Evolutionary conservation across 2,113 vertebrate genomes (phyloP), one percentile per base, ranked within the genome.

Genomic region (Archilochus colubris): DNA sequence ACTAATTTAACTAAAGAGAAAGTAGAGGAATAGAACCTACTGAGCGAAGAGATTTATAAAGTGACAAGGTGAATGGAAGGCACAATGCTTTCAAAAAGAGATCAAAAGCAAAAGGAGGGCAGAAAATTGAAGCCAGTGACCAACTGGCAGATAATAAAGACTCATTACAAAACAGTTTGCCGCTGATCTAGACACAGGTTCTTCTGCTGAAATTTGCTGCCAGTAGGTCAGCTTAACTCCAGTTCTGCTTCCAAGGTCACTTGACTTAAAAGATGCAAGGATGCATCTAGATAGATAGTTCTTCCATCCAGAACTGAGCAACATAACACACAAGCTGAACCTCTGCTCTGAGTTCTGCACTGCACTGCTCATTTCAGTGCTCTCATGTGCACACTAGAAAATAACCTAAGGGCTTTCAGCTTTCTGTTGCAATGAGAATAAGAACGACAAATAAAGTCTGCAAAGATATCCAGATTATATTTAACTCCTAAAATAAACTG

Each of bases 271-370:
- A 25, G 46, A 36, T 40, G n/a, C 19, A n/a, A 51, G 22, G 16
- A 22, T 55, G 30, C 7, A 21, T 44, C n/a, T 44, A 55, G 12
- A 44, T 6, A 67, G 14, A 8, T 27, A 77, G 31, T 20, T 72
- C 25, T n/a, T 19, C 51, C 27, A 64, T 10, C 9, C 22, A 59
- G 12, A n/a, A 38, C 18, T 18, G n/a, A 54, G 24, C 11, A 58
- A 58, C 0, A 0, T 36, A 48, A 70, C 0, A 0, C 1, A 1
- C 0, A 1, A 79, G 15, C n/a, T 59, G 50, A 18, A 83, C 30
- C 25, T 79, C 62, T 57, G 54, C 10, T 67, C 30, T 38, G 19
- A 9, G 23, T n/a, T 68, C 24, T 73, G 31, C 24, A 36, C 44
- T 53, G 51, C n/a, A 40, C 57, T 31, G n/a, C 16, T 70, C 28